These are phyloP conservation scores for Progne subis DNA, from an alignment of 2,113 vertebrate species.

Conservation along the genomic window DNA sequence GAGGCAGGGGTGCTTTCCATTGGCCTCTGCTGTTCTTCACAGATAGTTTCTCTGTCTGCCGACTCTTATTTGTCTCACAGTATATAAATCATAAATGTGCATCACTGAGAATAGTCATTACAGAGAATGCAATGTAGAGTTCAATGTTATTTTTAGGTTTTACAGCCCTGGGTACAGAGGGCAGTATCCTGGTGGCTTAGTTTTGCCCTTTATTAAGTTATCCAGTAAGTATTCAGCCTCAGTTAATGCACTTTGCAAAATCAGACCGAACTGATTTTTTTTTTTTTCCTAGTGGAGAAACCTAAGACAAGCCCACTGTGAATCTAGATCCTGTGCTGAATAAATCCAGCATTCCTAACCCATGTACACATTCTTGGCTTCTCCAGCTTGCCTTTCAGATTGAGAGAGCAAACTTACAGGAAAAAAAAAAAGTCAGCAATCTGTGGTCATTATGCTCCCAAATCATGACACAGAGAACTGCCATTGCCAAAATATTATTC, in stretches of 20 bases:
- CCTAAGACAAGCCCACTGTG: neutral
- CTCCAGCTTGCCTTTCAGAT: neutral
- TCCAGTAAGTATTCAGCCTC: neutral
- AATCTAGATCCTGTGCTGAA: accelerated
- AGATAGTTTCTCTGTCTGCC: neutral
- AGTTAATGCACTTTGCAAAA: neutral
- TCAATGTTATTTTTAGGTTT: neutral
- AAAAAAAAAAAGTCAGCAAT: neutral
- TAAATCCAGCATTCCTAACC: neutral
- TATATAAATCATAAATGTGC: neutral
- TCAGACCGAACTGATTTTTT: neutral
- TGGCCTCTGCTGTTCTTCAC: neutral
- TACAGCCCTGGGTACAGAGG: neutral
- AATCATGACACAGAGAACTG: neutral
- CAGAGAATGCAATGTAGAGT: neutral
- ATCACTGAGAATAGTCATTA: neutral
- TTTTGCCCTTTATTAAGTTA: neutral
- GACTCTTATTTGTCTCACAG: neutral
- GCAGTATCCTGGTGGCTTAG: neutral
- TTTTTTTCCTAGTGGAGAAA: neutral
- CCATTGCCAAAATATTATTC: neutral
- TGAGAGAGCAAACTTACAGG: neutral
- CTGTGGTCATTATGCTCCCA: neutral
- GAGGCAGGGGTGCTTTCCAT: neutral
- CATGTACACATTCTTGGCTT: neutral